These are phyloP conservation scores for Tanypteryx hageni DNA, from an alignment of 2,888 invertebrate species.

Conservation along the genomic window DNA sequence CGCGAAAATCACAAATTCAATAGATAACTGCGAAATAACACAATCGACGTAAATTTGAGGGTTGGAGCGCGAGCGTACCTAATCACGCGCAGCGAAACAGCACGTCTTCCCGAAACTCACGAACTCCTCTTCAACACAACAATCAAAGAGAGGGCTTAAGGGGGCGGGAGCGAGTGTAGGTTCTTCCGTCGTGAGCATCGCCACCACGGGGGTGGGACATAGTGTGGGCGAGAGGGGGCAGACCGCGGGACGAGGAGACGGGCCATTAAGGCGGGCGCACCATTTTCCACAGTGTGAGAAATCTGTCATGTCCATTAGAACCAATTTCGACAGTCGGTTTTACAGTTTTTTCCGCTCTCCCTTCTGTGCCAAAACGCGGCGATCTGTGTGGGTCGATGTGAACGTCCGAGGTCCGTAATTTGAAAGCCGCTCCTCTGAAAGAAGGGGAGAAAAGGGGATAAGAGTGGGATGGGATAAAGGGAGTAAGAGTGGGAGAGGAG, in stretches of 20 bases:
- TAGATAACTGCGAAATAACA: conserved; percentile 3
- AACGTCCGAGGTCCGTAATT: background rate
- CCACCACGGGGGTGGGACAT: background rate
- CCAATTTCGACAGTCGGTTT: conserved; percentile 14
- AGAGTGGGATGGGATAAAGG: background rate
- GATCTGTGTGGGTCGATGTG: background rate
- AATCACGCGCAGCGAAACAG: background rate
- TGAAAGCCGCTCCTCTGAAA: background rate
- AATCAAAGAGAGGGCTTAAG: background rate
- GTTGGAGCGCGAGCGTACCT: background rate
- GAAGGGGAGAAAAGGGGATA: no score
- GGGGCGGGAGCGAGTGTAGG: background rate
- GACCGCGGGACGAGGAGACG: background rate
- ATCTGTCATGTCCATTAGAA: conserved; percentile 35
- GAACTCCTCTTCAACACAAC: conserved; percentile 19
- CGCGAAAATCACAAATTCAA: conserved; percentile 10
- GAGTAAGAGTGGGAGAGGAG: no score
- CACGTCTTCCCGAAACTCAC: conserved; percentile 16
- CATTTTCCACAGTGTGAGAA: conserved; percentile 21
- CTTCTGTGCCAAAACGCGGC: background rate
- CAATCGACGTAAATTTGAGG: conserved; percentile 10
- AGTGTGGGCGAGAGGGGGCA: background rate
- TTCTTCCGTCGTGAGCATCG: background rate
- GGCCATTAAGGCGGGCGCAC: conserved; percentile 18
- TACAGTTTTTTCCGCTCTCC: background rate